These are phyloP conservation scores for Porphyrio hochstetteri DNA, from an alignment of 2,113 vertebrate species.

Conservation along the genomic window DNA sequence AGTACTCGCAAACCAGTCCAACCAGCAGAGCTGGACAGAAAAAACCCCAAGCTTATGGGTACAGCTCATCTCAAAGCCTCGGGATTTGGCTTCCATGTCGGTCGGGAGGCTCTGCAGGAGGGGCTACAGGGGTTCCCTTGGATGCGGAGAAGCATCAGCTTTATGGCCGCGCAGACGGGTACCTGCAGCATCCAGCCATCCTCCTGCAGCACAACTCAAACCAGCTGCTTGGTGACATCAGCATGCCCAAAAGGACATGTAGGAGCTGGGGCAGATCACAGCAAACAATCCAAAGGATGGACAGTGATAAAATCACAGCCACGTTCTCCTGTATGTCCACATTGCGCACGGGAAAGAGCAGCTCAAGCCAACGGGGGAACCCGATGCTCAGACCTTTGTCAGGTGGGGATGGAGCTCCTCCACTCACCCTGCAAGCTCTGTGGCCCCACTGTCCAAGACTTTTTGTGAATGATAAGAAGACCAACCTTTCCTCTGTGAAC, in stretches of 20 bases:
- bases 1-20: not conserved
- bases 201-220: not conserved
- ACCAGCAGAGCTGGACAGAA: not conserved
- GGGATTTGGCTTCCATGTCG: not conserved
- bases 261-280: not conserved
- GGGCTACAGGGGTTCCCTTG: rapidly evolving
- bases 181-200: not conserved
- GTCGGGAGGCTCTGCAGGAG: not conserved
- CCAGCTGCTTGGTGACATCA: not conserved
- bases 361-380: not conserved
- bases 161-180: no score
- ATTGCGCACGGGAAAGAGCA: rapidly evolving
- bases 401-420: not conserved
- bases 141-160: not conserved
- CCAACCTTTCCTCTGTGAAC: not conserved
- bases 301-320: not conserved
- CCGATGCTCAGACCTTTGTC: not conserved
- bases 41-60: not conserved
- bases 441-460: not conserved
- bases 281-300: not conserved
- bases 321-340: not conserved
- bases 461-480: not conserved
- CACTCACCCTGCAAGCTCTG: not conserved
- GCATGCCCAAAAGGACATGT: not conserved
- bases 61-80: not conserved